phyloP scores from a whole-genome alignment of 2,113 vertebrate species.

The Halcyon senegalensis region DNA sequence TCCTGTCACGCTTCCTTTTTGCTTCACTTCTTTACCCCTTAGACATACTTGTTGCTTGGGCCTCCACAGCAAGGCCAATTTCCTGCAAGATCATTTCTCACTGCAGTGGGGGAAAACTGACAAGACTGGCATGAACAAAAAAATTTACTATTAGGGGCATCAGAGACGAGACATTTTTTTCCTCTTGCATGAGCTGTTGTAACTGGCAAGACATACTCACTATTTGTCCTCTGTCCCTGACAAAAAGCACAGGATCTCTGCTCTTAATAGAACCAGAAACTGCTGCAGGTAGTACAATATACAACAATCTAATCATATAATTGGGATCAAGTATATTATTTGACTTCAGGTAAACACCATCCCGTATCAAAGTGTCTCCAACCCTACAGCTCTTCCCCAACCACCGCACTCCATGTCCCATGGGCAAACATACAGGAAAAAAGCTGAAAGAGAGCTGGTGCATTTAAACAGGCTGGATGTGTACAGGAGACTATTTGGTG shows the following conservation, averaged over 20 bases:
- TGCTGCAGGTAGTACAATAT: not conserved
- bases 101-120: not conserved
- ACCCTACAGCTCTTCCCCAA: not conserved
- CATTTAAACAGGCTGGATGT: not conserved
- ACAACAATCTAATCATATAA: not conserved
- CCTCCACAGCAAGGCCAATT: not conserved
- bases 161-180: not conserved
- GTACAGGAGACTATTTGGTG: not conserved
- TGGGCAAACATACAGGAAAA: not conserved
- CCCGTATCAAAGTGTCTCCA: not conserved
- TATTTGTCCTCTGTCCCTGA: not conserved
- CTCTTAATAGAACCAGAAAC: not conserved
- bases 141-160: not conserved
- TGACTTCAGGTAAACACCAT: not conserved
- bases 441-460: not conserved
- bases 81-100: not conserved
- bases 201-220: not conserved
- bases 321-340: not conserved
- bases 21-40: not conserved
- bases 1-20: not conserved
- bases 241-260: not conserved
- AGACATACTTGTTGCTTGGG: not conserved
- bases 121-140: not conserved
- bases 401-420: not conserved
- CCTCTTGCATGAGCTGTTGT: not conserved